Percentiles rank a stretch among this genome's conserved stretches.
Conservation (phyloP, 2,797 vertebrate species). For the Ctenosaura bakeri region DNA sequence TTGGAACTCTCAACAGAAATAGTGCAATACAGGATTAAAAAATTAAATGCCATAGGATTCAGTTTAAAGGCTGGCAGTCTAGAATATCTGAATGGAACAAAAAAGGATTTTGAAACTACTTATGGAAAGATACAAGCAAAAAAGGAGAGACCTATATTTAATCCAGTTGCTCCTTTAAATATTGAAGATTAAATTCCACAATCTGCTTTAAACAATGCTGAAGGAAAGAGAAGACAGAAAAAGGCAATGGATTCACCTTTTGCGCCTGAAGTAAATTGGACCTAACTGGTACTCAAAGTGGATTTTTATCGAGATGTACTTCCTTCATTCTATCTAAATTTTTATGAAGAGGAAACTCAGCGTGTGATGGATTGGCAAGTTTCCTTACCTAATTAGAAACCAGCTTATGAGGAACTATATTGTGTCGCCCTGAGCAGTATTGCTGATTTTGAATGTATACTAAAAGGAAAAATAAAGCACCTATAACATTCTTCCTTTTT, state of each 20-base stretch:
- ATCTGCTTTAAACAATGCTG: not conserved
- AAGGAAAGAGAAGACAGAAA: not conserved
- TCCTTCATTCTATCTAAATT: not conserved
- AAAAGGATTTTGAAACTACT: constrained; percentile 92
- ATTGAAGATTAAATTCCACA: constrained; percentile 81
- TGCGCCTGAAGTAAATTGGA: constrained; percentile 17
- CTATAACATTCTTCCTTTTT: constrained; percentile 6
- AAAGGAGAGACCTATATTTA: constrained; percentile 90
- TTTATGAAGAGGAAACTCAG: not conserved
- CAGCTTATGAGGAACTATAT: constrained; percentile 7
- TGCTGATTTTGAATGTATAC: not conserved
- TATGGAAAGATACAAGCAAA: constrained; percentile 86
- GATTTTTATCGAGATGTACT: constrained; percentile 18
- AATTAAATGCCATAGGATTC: constrained; percentile 83
- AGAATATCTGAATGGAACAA: constrained; percentile 88
- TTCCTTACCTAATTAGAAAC: constrained; percentile 24
- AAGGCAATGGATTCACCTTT: not conserved
- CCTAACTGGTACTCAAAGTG: not conserved
- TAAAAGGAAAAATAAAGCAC: not conserved
- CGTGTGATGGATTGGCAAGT: not conserved
- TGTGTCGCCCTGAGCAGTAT: not conserved
- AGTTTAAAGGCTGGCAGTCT: constrained; percentile 84
- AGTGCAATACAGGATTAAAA: constrained; percentile 88
- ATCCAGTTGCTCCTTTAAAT: constrained; percentile 90
- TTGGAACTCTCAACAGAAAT: constrained; percentile 92